phyloP scores from a whole-genome alignment of 2,888 invertebrate genomes.

The Drosophila tripunctata region DNA sequence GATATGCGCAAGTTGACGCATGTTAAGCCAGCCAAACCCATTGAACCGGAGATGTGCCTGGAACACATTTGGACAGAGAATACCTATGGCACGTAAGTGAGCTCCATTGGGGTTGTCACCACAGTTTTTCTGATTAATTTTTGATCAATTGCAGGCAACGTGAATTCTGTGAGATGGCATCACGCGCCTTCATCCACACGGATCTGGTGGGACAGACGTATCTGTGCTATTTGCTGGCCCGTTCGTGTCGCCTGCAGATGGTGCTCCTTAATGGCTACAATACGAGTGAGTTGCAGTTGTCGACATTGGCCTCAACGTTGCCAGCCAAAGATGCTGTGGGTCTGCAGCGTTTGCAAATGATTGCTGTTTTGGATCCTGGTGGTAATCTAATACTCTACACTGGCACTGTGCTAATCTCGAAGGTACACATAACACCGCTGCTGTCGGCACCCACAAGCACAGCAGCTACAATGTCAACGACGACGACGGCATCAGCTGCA shows the following conservation, averaged over 20 bases:
- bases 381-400: slow-evolving; percentile 93
- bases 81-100: slow-evolving; percentile 84
- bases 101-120: neutral
- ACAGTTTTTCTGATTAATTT: neutral
- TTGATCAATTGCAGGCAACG: slow-evolving; percentile 80
- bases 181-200: slow-evolving; percentile 92
- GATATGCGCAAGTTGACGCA: slow-evolving; percentile 85
- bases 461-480: slow-evolving; percentile 6
- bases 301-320: slow-evolving; percentile 90
- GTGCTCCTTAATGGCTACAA: slow-evolving; percentile 88
- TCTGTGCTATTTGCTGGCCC: slow-evolving; percentile 90
- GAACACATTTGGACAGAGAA: slow-evolving; percentile 96
- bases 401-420: slow-evolving; percentile 91
- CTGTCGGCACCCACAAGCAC: slow-evolving; percentile 31
- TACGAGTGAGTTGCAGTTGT: slow-evolving; percentile 88
- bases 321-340: slow-evolving; percentile 93
- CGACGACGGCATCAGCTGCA: neutral
- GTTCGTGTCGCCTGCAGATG: slow-evolving; percentile 81
- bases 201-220: slow-evolving; percentile 94
- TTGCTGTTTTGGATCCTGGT: slow-evolving; percentile 91
- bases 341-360: slow-evolving; percentile 91
- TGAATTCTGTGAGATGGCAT: slow-evolving; percentile 86
- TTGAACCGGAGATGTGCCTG: slow-evolving; percentile 93
- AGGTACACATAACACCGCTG: slow-evolving; percentile 91
- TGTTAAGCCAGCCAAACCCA: slow-evolving; percentile 87